Evolutionary conservation across 2,797 vertebrate species (phyloP).

Genomic region (Coranthus polyacanthus): DNA sequence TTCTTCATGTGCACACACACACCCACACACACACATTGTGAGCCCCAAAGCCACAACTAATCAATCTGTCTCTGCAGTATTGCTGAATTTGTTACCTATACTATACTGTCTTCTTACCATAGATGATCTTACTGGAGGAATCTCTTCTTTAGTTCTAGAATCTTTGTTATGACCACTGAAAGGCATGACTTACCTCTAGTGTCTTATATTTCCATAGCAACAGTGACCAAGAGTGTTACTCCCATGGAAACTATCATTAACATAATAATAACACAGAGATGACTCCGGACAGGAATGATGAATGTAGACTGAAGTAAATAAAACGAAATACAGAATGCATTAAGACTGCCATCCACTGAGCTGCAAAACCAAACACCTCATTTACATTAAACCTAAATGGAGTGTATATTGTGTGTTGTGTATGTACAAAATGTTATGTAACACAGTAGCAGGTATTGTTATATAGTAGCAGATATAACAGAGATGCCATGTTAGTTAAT

Average conservation of each 20-base stretch:
- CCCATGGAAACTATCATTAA: slow-evolving; percentile 46
- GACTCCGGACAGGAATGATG: slow-evolving; percentile 36
- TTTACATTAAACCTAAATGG: neutral
- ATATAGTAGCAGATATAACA: slow-evolving; percentile 29
- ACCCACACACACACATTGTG: neutral
- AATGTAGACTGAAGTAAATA: slow-evolving; percentile 26
- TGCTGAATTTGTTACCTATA: slow-evolving; percentile 11
- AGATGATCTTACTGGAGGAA: no score
- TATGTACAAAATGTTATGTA: slow-evolving; percentile 15
- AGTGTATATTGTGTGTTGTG: slow-evolving; percentile 16
- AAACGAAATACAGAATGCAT: neutral
- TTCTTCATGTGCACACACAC: slow-evolving; percentile 4
- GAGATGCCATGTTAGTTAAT: neutral
- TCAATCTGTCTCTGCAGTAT: slow-evolving; percentile 10
- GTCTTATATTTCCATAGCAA: slow-evolving; percentile 63
- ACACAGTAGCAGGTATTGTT: slow-evolving; percentile 25
- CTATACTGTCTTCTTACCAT: slow-evolving; percentile 18
- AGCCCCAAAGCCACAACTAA: slow-evolving; percentile 15
- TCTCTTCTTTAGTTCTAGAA: no score
- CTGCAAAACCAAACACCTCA: slow-evolving; percentile 22
- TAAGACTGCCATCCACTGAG: neutral
- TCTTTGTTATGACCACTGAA: slow-evolving; percentile 24
- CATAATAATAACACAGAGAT: slow-evolving; percentile 30
- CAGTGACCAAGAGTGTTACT: slow-evolving; percentile 23
- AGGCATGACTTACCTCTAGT: slow-evolving; percentile 25